phyloP scores from a whole-genome alignment of 2,797 vertebrate species.

The Valencia hispanica region DNA sequence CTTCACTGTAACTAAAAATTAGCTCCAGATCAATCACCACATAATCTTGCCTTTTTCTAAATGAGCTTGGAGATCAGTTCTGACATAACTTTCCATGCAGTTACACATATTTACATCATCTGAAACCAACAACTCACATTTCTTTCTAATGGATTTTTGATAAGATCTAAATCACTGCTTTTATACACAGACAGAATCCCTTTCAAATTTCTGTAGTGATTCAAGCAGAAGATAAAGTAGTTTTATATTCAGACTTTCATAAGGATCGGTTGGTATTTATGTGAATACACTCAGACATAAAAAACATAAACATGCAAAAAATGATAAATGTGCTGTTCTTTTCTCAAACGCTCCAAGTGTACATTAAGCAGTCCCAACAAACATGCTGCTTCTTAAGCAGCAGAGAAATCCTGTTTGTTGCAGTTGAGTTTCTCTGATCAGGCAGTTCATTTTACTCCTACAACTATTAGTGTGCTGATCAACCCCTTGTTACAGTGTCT shows the following conservation, averaged over 20 bases:
- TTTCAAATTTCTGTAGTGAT: constrained; percentile 40
- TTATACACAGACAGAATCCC: constrained; percentile 17
- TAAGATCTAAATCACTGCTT: constrained; percentile 10
- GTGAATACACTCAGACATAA: constrained; percentile 38
- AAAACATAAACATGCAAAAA: constrained; percentile 21
- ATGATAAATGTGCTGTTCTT: constrained; percentile 34
- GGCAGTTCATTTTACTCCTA: constrained; percentile 19
- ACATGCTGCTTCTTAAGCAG: constrained; percentile 13
- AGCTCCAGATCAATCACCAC: constrained; percentile 24
- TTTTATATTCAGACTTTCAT: constrained; percentile 14
- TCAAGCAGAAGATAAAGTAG: constrained; percentile 14
- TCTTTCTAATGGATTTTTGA: constrained; percentile 15
- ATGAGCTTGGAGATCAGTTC: background rate
- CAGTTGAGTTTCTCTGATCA: constrained; percentile 38
- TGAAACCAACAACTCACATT: constrained; percentile 6
- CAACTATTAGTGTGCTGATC: constrained; percentile 22
- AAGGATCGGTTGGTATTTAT: constrained; percentile 30
- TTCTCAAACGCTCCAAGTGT: constrained; percentile 27
- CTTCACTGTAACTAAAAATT: constrained; percentile 18
- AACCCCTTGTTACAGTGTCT: constrained; percentile 21
- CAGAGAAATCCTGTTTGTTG: constrained; percentile 1
- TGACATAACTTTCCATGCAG: constrained; percentile 3
- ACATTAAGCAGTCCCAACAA: constrained; percentile 35
- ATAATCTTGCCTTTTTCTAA: constrained; percentile 11
- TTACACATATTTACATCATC: constrained; percentile 17